A percentile compares a stretch with the other conserved stretches of the same genome.
These are phyloP conservation scores for Gymnopithys bicolor DNA, from an alignment of 2,797 vertebrate species.

Conservation along the genomic window DNA sequence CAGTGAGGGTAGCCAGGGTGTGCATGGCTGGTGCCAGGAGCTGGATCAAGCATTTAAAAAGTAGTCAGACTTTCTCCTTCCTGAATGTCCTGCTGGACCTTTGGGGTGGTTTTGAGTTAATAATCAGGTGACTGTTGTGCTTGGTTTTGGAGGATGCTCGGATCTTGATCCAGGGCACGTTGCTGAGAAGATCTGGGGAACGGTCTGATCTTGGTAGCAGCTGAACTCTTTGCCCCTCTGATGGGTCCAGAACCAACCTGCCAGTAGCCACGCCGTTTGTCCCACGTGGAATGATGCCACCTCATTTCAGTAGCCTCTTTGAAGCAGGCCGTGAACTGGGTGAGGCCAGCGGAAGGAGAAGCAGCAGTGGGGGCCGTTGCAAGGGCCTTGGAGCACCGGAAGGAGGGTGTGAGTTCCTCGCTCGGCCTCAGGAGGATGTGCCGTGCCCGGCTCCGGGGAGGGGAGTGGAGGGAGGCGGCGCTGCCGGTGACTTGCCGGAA, in stretches of 20 bases:
- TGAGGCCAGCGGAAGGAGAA: neutral
- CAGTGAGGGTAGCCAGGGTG: neutral
- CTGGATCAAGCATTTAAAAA: neutral
- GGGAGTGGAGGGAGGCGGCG: neutral
- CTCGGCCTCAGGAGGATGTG: neutral
- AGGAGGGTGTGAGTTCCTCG: neutral
- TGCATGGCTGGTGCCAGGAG: neutral
- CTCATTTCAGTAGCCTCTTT: neutral
- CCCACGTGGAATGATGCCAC: rapidly evolving
- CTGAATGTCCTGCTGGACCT: neutral
- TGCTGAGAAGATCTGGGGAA: neutral
- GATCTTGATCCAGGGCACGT: rapidly evolving
- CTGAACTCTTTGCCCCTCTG: neutral
- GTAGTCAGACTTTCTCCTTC: neutral
- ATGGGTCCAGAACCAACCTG: neutral
- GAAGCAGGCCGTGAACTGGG: neutral
- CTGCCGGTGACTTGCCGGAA: conserved; percentile 5
- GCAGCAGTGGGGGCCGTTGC: rapidly evolving
- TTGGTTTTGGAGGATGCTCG: neutral
- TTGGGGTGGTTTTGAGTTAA: neutral
- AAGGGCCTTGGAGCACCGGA: neutral
- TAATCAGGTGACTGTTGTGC: neutral
- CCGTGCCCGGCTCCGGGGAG: neutral
- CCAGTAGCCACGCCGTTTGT: neutral
- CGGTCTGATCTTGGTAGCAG: neutral